Conservation (phyloP, 1,140 invertebrate species). For the Hypothenemus hampei region DNA sequence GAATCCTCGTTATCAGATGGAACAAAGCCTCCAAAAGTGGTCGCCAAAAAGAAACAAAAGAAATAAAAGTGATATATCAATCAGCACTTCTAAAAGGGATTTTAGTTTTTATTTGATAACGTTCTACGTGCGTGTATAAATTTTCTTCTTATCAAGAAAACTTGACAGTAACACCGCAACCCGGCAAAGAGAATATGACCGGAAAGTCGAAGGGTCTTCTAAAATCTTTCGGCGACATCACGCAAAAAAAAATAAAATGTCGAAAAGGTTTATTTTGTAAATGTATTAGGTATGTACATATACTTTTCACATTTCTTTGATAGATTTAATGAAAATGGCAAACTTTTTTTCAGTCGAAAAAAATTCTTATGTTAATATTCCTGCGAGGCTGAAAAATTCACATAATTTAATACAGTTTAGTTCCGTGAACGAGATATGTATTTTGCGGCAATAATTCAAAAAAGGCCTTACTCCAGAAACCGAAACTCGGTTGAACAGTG, state of each 20-base stretch:
- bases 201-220: slow-evolving; percentile 17
- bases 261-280: neutral
- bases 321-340: neutral
- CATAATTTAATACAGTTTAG: slow-evolving; percentile 19
- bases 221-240: slow-evolving; percentile 3
- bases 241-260: too few species aligned
- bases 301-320: neutral
- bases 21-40: slow-evolving; percentile 9
- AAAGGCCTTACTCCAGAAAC: slow-evolving; percentile 29
- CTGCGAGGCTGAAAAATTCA: slow-evolving; percentile 8
- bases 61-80: slow-evolving; percentile 27
- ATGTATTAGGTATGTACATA: neutral
- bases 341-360: neutral
- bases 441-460: slow-evolving; percentile 24
- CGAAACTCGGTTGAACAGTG: slow-evolving; percentile 27
- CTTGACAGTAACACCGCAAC: slow-evolving; percentile 16
- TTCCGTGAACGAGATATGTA: slow-evolving; percentile 5
- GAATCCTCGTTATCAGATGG: slow-evolving; percentile 17
- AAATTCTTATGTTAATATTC: slow-evolving; percentile 10
- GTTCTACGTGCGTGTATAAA: slow-evolving; percentile 23
- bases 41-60: slow-evolving; percentile 11
- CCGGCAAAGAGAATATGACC: slow-evolving; percentile 18
- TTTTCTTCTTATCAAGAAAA: slow-evolving; percentile 19
- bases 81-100: slow-evolving; percentile 21
- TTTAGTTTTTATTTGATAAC: slow-evolving; percentile 29